Percentiles rank a stretch among this genome's conserved stretches.
These are phyloP conservation scores for Hippocampus barbouri DNA, from an alignment of 2,113 vertebrate genomes.

Conservation along the genomic window DNA sequence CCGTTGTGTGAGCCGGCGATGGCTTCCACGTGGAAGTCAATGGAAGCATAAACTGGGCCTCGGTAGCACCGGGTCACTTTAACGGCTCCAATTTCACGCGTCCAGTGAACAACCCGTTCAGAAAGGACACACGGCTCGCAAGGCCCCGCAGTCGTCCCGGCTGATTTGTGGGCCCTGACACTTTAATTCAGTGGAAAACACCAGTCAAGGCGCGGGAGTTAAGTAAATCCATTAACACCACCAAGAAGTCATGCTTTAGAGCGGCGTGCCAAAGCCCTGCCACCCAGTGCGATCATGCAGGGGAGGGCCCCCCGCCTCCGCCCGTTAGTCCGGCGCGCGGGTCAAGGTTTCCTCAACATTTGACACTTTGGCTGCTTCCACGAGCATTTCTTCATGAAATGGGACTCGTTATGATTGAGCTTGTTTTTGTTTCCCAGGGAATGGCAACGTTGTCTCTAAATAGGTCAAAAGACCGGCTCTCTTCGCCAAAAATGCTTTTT, in stretches of 20 bases:
- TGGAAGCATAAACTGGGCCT: slow-evolving; percentile 38
- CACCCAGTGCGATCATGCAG: slow-evolving; percentile 60
- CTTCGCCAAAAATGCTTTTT: too few relatives aligned
- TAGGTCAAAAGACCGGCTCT: too few relatives aligned
- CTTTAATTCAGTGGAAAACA: slow-evolving; percentile 76
- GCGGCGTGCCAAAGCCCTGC: slow-evolving; percentile 59
- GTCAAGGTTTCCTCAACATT: slow-evolving; percentile 48
- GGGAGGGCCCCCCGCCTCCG: background rate
- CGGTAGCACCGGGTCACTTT: slow-evolving; percentile 56
- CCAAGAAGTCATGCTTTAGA: slow-evolving; percentile 59
- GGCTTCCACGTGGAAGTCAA: slow-evolving; percentile 35
- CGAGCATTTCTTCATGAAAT: slow-evolving; percentile 7
- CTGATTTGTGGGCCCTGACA: slow-evolving; percentile 73
- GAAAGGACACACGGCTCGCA: slow-evolving; percentile 65
- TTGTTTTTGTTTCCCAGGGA: background rate
- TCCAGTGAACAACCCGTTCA: slow-evolving; percentile 79
- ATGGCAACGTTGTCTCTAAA: background rate
- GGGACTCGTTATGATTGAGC: background rate
- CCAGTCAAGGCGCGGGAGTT: slow-evolving; percentile 66
- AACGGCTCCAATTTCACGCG: slow-evolving; percentile 69
- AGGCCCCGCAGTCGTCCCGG: slow-evolving; percentile 39
- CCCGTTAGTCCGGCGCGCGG: slow-evolving; percentile 43
- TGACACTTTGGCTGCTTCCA: slow-evolving; percentile 25
- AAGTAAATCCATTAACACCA: slow-evolving; percentile 74
- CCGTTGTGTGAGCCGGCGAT: slow-evolving; percentile 20